Evolutionary conservation across 2,888 invertebrate species (phyloP).

Genomic region (Zelleria hepariella): DNA sequence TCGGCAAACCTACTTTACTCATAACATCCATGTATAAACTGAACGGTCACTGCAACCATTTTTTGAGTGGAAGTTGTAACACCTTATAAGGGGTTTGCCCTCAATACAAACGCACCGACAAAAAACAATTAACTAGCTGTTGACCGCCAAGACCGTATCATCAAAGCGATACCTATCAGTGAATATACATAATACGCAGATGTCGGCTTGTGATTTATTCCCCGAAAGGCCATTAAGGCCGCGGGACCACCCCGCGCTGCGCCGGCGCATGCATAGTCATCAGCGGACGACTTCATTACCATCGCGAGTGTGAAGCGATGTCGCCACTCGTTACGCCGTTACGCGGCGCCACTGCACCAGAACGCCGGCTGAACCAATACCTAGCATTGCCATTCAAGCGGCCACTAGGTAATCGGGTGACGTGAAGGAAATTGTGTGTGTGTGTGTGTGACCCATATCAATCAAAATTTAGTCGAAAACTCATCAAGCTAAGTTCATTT

Average conservation of each 20-base stretch:
- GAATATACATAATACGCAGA: neutral
- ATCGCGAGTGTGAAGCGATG: neutral
- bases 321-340: neutral
- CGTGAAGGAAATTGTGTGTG: no score
- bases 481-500: no score
- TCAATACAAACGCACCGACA: constrained; percentile 40
- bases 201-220: neutral
- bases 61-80: no score
- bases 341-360: neutral
- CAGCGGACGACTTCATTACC: neutral
- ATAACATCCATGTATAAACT: no score
- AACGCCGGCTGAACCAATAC: neutral
- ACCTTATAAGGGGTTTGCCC: no score
- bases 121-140: neutral
- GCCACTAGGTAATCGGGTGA: no score
- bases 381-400: no score
- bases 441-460: no score
- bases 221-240: neutral
- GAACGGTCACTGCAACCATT: no score
- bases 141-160: neutral
- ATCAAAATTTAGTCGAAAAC: no score
- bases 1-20: no score
- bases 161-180: constrained; percentile 37
- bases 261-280: neutral
- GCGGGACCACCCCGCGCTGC: neutral